A percentile compares a stretch with the other conserved stretches of the same genome.
These are phyloP conservation scores for Thalassaphorura encarpata DNA, from an alignment of 1,140 invertebrate species.

Conservation along the genomic window DNA sequence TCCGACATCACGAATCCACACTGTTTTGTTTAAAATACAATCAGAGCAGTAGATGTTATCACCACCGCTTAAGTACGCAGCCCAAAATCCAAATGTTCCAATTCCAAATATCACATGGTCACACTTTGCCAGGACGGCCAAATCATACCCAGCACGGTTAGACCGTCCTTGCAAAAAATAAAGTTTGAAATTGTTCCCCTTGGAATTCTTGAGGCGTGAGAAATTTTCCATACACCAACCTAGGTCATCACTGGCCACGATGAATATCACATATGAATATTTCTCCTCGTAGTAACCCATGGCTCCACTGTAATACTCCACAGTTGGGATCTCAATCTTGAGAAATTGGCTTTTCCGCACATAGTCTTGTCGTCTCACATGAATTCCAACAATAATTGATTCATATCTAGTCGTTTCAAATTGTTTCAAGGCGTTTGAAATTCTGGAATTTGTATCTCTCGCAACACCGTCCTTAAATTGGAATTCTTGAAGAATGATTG, in stretches of 20 bases:
- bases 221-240: neutral
- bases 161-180: neutral
- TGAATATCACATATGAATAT: neutral
- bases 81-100: neutral
- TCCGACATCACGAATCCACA: no score
- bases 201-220: neutral
- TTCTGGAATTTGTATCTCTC: neutral
- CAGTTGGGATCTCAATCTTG: neutral
- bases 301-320: neutral
- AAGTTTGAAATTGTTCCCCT: no score
- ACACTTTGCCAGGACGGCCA: neutral
- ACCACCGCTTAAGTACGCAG: neutral
- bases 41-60: neutral
- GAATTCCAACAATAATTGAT: neutral
- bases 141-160: neutral
- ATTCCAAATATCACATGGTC: slow-evolving; percentile 1
- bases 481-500: neutral
- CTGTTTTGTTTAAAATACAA: no score
- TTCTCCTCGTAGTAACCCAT: neutral
- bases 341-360: neutral
- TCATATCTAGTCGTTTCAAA: neutral
- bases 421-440: neutral
- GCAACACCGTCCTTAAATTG: neutral
- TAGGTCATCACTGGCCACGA: neutral
- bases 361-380: neutral